Base-by-base conservation (phyloP, 1,140 invertebrate species). In the Trachymyrmex septentrionalis region DNA sequence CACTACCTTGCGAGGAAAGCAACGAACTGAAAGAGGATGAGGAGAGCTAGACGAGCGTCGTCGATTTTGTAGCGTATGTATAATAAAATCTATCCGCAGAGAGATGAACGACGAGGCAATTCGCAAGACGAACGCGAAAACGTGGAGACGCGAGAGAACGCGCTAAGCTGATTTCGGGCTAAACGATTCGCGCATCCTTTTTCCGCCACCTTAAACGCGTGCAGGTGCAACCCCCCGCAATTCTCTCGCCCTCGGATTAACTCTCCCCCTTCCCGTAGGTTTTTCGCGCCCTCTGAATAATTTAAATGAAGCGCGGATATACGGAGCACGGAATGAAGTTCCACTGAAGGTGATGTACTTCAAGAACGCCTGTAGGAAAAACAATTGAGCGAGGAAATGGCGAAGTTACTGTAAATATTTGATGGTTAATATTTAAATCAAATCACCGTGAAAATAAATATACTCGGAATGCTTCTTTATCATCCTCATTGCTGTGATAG, bases 91-190 rank as follows among this genome's bases (percentile, higher is more conserved):
- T 82, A 71, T 66, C 10, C 50, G 24, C 21, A 50, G 19, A 12
- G 78, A 67, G 81, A 27, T 71, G 27, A 53, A 48, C n/a, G 19
- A 59, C 38, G n/a, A 30, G 3, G 5, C 16, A 14, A 0, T 44
- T 44, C 48, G 16, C 6, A 5, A 21, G 10, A 34, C 2, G 34
- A 12, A 1, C 5, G 30, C n/a, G 48, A 16, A 61, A 27, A 69
- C 19, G n/a, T 16, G 10, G 16, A 48, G 63, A 72, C 16, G 86
- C 61, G 55, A 85, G 77, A 80, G 75, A 66, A 66, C 55, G 69
- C 48, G 63, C 80, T 90, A 90, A 90, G 81, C 76, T 87, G 88
- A 90, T 90, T 90, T 77, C 71, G 57, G 27, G 59, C 75, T 87
- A 81, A 90, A 86, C 80, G 77, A 80, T 53, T 77, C 38, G 48